Evolutionary conservation across 1,140 invertebrate species (phyloP), one percentile per base, ranked within the genome.

Genomic region (Drosophila equinoxialis): DNA sequence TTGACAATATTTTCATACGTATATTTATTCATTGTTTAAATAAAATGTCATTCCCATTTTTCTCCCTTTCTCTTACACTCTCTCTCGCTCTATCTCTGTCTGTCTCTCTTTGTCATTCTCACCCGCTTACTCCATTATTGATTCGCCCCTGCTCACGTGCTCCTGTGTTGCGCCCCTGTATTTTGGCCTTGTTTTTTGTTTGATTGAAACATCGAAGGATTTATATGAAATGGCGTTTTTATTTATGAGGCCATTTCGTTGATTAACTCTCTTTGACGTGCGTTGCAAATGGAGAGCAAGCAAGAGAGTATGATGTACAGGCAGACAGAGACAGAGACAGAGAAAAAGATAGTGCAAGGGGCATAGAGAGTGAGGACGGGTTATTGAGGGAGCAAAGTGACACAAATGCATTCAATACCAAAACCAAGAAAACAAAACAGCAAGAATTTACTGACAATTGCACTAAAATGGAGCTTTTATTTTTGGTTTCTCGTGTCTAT

Each of bases 241-340:
- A 89, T 89, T 89, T 89, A 89, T 89, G 84, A 89, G 80, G 69
- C 84, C 84, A 89, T 89, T 89, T 81, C 67, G 84, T 89, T 89
- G 84, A 89, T 89, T 89, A 89, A 89, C 84, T 89, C 80, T 75
- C 80, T 84, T 89, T 83, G 84, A 78, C 64, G 71, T 68, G 65
- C 66, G 13, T 54, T 51, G 66, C 45, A 41, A 41, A 35, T 45
- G 33, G n/a, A 41, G 26, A 35, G 61, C 41, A 23, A 37, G 41
- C 41, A 41, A 26, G 58, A 60, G 37, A 60, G 58, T 35, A 17
- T 17, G 41, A 54, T 35, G n/a, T 11, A 65, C 42, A 69, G 23
- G 65, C 20, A 65, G 35, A 20, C 30, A 55, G 45, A 35, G 26
- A 30, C 26, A 30, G 5, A 30, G 6, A 30, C 6, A 6, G 5